phyloP scores from a whole-genome alignment of 2,888 invertebrate species.

The Melikaiella ostensackeni region DNA sequence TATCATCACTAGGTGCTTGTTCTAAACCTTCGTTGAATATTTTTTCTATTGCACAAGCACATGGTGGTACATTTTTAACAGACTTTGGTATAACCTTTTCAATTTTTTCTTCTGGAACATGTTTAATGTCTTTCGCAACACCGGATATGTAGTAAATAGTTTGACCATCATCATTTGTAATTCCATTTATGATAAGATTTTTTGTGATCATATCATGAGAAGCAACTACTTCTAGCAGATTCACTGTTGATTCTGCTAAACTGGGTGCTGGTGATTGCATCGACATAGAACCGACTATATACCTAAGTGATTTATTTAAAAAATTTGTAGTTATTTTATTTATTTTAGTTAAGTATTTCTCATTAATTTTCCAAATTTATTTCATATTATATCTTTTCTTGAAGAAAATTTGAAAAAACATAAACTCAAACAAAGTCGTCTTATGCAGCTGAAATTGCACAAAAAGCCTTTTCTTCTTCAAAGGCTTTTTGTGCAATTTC shows the following conservation, averaged over 20 bases:
- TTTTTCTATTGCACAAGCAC: slow-evolving; percentile 63
- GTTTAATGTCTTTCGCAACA: slow-evolving; percentile 57
- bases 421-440: too few relatives aligned
- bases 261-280: slow-evolving; percentile 66
- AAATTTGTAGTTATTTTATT: not conserved
- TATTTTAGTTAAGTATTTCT: not conserved
- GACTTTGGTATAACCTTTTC: slow-evolving; percentile 45
- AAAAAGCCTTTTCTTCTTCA: too few relatives aligned
- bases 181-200: slow-evolving; percentile 57
- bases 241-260: slow-evolving; percentile 56
- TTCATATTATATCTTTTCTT: slow-evolving; percentile 54
- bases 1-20: slow-evolving; percentile 54
- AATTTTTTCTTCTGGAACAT: slow-evolving; percentile 52
- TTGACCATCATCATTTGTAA: slow-evolving; percentile 58
- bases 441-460: too few relatives aligned
- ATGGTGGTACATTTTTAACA: slow-evolving; percentile 65
- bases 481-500: too few relatives aligned
- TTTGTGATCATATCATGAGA: slow-evolving; percentile 60
- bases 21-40: slow-evolving; percentile 53
- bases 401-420: too few relatives aligned
- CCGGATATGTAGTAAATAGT: slow-evolving; percentile 60
- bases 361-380: not conserved
- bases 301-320: slow-evolving; percentile 47
- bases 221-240: slow-evolving; percentile 59
- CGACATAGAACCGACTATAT: slow-evolving; percentile 64